Percentiles rank a stretch among this genome's conserved stretches.
Evolutionary conservation across 1,140 invertebrate species (phyloP).

Genomic region (Drosophila repleta): DNA sequence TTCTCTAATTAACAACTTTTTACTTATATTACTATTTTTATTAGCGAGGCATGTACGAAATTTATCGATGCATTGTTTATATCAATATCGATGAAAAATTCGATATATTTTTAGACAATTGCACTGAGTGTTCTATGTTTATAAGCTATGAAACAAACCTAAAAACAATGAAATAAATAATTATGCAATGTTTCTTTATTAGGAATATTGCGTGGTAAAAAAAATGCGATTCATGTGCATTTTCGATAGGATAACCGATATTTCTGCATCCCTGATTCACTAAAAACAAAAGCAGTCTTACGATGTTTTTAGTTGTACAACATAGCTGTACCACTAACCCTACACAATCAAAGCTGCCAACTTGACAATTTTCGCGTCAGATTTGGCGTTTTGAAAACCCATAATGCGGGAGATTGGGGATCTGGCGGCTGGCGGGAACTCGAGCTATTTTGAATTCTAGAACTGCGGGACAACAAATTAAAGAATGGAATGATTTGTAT

Average conservation of each 20-base stretch:
- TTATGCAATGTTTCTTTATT: no score
- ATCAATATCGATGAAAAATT: conserved; percentile 8
- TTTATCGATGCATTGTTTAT: conserved; percentile 16
- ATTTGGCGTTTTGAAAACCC: no score
- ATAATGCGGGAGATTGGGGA: no score
- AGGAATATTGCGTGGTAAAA: no score
- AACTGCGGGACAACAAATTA: no score
- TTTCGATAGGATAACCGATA: neutral
- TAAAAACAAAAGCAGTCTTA: neutral
- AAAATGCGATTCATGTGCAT: neutral
- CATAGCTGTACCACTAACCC: conserved; percentile 15
- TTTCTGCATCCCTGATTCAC: neutral
- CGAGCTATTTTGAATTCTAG: no score
- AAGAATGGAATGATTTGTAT: no score
- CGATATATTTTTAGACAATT: neutral
- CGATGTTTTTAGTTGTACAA: neutral
- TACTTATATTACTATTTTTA: conserved; percentile 40
- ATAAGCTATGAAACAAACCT: neutral
- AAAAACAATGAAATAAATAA: no score
- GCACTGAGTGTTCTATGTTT: neutral
- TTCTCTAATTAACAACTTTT: conserved; percentile 34
- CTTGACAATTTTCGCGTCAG: no score
- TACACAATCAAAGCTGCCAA: no score
- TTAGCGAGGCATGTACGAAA: conserved; percentile 27
- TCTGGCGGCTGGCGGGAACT: no score